Evolutionary conservation across 2,113 vertebrate genomes (phyloP).

Genomic region (Pao palembangensis): DNA sequence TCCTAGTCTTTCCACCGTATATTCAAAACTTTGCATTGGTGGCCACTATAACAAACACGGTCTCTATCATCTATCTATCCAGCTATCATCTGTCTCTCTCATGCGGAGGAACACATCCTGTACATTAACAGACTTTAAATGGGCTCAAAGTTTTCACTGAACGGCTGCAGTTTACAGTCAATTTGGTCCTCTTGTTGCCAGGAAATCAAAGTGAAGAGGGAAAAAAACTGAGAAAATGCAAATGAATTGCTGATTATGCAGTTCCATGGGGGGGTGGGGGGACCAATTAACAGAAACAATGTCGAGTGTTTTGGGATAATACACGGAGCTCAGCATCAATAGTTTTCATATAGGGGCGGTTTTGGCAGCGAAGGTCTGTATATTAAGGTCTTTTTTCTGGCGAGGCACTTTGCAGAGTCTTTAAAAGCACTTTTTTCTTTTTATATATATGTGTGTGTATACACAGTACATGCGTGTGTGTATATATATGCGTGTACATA

Average conservation of each 20-base stretch:
- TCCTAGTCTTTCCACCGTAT: slow-evolving; percentile 25
- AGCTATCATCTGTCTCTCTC: too few species aligned
- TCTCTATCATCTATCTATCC: too few species aligned
- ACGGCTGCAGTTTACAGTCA: slow-evolving; percentile 16
- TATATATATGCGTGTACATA: too few species aligned
- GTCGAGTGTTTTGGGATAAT: slow-evolving; percentile 34
- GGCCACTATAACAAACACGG: too few species aligned
- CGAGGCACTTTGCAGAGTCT: slow-evolving; percentile 1
- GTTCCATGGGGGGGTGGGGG: slow-evolving; percentile 26
- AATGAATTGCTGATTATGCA: slow-evolving; percentile 54
- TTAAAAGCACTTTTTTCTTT: slow-evolving; percentile 16
- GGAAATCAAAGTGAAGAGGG: slow-evolving; percentile 12
- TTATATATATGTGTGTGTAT: too few species aligned
- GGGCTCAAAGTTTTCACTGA: slow-evolving; percentile 1
- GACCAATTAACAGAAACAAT: slow-evolving; percentile 58
- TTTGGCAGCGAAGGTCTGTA: slow-evolving; percentile 18
- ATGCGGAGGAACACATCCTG: not conserved
- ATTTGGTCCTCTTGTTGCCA: slow-evolving; percentile 24
- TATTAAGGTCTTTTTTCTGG: slow-evolving; percentile 23
- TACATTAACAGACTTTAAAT: slow-evolving; percentile 3
- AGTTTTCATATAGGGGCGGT: slow-evolving; percentile 16
- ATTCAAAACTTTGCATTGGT: too few species aligned
- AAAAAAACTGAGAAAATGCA: slow-evolving; percentile 29
- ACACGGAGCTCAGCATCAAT: slow-evolving; percentile 36
- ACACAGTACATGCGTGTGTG: too few species aligned